Evolutionary conservation across 1,140 invertebrate genomes (phyloP).

Genomic region (Plodia interpunctella): DNA sequence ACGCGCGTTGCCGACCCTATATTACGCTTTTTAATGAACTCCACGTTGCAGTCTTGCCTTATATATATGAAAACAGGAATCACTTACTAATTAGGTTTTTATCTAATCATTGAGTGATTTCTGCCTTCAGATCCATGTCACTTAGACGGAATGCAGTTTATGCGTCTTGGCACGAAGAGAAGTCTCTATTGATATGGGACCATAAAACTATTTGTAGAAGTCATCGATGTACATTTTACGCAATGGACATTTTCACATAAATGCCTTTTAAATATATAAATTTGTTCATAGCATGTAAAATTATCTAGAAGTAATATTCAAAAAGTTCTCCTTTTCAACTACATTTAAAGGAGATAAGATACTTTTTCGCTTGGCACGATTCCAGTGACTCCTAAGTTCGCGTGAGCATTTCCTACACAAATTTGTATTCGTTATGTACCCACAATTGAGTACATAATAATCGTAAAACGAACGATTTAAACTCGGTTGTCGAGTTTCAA

Average conservation of each 20-base stretch:
- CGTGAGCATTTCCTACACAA: constrained; percentile 38
- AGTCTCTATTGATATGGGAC: no score
- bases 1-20: no score
- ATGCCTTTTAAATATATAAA: constrained; percentile 34
- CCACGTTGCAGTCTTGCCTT: no score
- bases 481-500: constrained; percentile 51
- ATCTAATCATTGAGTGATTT: no score
- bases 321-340: neutral
- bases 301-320: constrained; percentile 28
- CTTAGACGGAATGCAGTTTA: no score
- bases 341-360: constrained; percentile 1
- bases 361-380: constrained; percentile 18
- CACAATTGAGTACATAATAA: constrained; percentile 58
- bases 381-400: constrained; percentile 20
- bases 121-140: no score
- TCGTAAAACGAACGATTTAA: constrained; percentile 64
- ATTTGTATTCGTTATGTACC: constrained; percentile 66
- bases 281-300: constrained; percentile 29
- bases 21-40: no score
- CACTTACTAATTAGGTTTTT: no score
- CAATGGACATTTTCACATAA: no score
- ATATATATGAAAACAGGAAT: no score
- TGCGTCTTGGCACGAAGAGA: no score
- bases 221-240: neutral
- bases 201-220: constrained; percentile 18